These are phyloP conservation scores for Rapana venosa DNA, from an alignment of 2,888 invertebrate genomes.

Conservation along the genomic window DNA sequence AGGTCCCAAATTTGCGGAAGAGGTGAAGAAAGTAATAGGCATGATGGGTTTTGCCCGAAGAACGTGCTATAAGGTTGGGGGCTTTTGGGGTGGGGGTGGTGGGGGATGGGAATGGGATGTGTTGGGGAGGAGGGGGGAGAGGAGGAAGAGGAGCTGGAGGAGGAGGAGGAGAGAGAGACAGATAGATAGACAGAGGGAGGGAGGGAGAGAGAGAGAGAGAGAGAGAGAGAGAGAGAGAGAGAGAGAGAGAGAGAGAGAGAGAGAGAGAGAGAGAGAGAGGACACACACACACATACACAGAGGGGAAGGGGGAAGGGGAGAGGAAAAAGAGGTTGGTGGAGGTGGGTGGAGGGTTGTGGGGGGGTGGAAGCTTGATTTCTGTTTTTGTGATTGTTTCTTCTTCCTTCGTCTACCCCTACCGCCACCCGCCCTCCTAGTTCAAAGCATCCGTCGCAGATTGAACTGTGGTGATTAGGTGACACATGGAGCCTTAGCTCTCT, in stretches of 20 bases:
- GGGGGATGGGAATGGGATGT: not conserved
- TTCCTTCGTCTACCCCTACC: not conserved
- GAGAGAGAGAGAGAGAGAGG: too few species aligned
- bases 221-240: not conserved
- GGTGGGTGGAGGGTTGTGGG: not conserved
- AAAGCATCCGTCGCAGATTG: not conserved
- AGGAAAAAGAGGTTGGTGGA: not conserved
- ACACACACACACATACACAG: too few species aligned
- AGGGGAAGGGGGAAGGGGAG: not conserved
- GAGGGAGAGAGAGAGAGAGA: not conserved
- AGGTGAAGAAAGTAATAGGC: slow-evolving; percentile 9
- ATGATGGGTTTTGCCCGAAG: slow-evolving; percentile 1
- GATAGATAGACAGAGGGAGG: not conserved
- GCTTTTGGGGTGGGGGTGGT: not conserved
- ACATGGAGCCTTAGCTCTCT: not conserved
- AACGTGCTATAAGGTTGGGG: not conserved
- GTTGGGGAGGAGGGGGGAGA: not conserved
- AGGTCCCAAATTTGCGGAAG: not conserved
- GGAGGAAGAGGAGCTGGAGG: too few species aligned
- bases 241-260: too few species aligned
- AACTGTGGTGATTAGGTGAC: not conserved
- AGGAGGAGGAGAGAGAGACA: too few species aligned
- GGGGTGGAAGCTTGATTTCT: not conserved
- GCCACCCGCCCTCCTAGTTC: not conserved
- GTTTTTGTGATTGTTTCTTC: not conserved